phyloP scores from a whole-genome alignment of 2,888 invertebrate species.

The Drosophila kanekoi region DNA sequence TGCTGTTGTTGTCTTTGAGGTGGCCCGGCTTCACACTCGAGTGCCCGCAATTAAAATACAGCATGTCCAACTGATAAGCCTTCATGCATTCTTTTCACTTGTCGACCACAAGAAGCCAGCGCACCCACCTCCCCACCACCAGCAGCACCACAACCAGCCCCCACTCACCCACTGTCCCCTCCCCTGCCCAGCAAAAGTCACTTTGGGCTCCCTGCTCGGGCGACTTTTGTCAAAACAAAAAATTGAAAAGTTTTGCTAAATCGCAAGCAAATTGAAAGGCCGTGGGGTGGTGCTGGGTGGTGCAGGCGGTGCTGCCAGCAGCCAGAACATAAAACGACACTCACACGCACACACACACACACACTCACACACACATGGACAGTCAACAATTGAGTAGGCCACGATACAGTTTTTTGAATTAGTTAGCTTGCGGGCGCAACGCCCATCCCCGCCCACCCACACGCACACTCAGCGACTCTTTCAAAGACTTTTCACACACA shows the following conservation, averaged over 20 bases:
- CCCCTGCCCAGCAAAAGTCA: constrained; percentile 10
- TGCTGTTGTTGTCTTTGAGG: constrained; percentile 40
- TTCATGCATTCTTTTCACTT: constrained; percentile 74
- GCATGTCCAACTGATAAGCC: constrained; percentile 80
- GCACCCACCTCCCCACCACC: neutral
- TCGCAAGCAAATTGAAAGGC: constrained; percentile 68
- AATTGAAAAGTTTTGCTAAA: constrained; percentile 72
- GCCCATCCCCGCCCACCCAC: neutral
- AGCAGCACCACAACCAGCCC: neutral
- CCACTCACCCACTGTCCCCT: constrained; percentile 1
- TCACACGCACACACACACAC: constrained; percentile 17
- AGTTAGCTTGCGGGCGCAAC: constrained; percentile 15
- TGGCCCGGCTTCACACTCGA: constrained; percentile 72
- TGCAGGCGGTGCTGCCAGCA: constrained; percentile 25
- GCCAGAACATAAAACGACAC: constrained; percentile 24
- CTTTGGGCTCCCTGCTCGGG: constrained; percentile 13
- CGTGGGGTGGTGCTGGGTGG: constrained; percentile 20
- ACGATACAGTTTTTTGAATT: constrained; percentile 44
- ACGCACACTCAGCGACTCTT: constrained; percentile 33
- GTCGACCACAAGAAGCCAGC: constrained; percentile 35
- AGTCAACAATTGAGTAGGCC: constrained; percentile 52
- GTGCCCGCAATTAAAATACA: constrained; percentile 80
- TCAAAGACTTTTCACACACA: constrained; percentile 42
- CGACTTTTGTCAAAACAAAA: constrained; percentile 54
- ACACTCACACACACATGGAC: constrained; percentile 13